A percentile compares a stretch with the other conserved stretches of the same genome.
Conservation (phyloP, 1,140 invertebrate genomes). For the Drosophila equinoxialis region DNA sequence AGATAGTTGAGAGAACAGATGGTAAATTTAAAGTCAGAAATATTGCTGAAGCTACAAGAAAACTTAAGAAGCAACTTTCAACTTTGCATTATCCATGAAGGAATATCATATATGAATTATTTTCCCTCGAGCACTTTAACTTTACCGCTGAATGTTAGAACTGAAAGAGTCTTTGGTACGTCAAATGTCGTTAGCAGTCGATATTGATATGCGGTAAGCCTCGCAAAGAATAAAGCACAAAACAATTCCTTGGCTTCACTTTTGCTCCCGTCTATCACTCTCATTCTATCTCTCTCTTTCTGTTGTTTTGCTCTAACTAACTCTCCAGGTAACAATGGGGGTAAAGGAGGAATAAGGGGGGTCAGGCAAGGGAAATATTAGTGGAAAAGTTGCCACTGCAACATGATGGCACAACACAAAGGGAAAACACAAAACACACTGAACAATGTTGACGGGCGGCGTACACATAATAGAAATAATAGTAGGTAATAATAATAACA, state of each 20-base stretch:
- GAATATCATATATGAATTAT: background rate
- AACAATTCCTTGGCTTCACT: conserved; percentile 4
- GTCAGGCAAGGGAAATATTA: conserved; percentile 13
- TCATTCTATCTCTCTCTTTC: background rate
- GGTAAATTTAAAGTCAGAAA: no score
- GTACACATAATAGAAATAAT: conserved; percentile 61
- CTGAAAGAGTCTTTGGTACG: background rate
- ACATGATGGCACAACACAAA: conserved; percentile 49
- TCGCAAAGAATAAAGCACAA: background rate
- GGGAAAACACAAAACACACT: conserved; percentile 32
- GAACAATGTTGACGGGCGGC: conserved; percentile 50
- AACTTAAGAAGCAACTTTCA: no score
- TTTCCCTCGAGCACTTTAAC: background rate
- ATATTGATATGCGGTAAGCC: conserved; percentile 13
- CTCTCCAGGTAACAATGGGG: background rate
- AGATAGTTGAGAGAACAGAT: background rate
- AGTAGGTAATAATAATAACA: conserved; percentile 59
- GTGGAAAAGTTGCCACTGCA: conserved; percentile 50
- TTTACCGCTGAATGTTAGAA: background rate
- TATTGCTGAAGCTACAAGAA: no score
- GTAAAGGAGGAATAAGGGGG: conserved; percentile 18
- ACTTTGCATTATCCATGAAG: background rate
- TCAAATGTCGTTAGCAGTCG: background rate
- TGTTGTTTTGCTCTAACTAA: background rate
- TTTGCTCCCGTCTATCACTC: background rate